Base-by-base conservation (phyloP, 1,140 invertebrate species). In the Meloidogyne floridensis region DNA sequence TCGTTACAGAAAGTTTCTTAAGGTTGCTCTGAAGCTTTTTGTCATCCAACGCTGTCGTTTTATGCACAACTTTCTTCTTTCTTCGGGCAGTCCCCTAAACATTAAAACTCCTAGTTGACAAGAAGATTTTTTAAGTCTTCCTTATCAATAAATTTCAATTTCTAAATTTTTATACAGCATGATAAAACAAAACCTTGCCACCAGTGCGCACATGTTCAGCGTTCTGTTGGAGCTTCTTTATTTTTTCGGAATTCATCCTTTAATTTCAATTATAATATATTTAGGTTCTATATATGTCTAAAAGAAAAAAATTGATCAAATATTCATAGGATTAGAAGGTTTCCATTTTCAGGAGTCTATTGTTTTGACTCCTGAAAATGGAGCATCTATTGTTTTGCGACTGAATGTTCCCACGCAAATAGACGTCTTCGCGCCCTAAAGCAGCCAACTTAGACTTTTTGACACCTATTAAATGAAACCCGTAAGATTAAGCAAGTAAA, bases 11-110 rank as follows among this genome's bases (percentile, higher is more conserved):
- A 54, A 99, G 91, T 90, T 99, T 99, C 91, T 99, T 99, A 81
- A 99, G 91, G 70, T 96, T 97, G 87, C 95, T 97, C 91, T 99
- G 96, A 85, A 99, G 92, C 92, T 99, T 99, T 92, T 99, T 99
- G 91, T 99, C 97, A 92, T 99, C 98, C 89, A 96, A 98, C 51
- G 96, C 96, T 54, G 96, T 95, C 79, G 96, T 98, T 86, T 96
- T 95, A 91, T 98, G 97, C 20, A 99, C 95, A 88, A 99, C 95
- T 95, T 99, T 99, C 96, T 98, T 99, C 94, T 99, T 99, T 91
- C 98, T 94, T 85, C 97, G 93, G 81, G 96, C 96, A 87, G 96
- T 97, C 87, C 98, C 98, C 92, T 92, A 51, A 84, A 88, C 5
- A 10, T 76, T 53, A 11, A 51, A 0, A 79, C 32, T 32, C 32